Percentiles rank a stretch among this genome's conserved stretches.
Evolutionary conservation across 2,888 invertebrate species (phyloP).

Genomic region (Heliconius aoede): DNA sequence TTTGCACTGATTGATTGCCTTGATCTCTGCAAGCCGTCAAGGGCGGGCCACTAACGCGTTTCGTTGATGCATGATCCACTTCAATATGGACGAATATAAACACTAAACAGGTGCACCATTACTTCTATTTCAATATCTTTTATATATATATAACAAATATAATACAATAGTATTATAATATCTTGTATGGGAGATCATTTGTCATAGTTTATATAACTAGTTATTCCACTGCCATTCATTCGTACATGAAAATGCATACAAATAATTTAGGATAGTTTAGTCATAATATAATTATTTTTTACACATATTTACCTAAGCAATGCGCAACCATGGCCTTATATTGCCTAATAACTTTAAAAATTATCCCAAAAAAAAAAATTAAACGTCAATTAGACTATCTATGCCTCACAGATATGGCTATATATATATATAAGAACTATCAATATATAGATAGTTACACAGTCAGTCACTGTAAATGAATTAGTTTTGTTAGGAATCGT

Average conservation of each 20-base stretch:
- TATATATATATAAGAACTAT: neutral
- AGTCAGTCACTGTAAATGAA: neutral
- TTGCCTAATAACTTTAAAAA: neutral
- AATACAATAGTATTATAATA: too few relatives aligned
- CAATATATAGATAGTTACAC: neutral
- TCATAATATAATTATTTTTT: too few relatives aligned
- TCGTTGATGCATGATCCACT: constrained; percentile 11
- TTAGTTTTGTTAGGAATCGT: neutral
- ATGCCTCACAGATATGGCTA: neutral
- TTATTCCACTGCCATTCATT: too few relatives aligned
- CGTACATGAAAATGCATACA: too few relatives aligned
- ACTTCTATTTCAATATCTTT: too few relatives aligned
- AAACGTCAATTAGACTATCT: neutral
- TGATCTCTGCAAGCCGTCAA: constrained; percentile 12
- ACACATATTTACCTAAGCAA: neutral
- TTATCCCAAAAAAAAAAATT: neutral
- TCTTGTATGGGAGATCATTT: neutral
- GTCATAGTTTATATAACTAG: neutral
- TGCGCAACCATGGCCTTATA: neutral
- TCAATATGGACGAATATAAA: constrained; percentile 4
- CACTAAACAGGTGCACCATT: constrained; percentile 10
- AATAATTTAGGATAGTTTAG: too few relatives aligned
- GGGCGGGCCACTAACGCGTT: neutral
- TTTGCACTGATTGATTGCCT: neutral
- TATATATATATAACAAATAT: too few relatives aligned